Percentiles rank a stretch among this genome's conserved stretches.
These are phyloP conservation scores for Panagrolaimus sp. DNA, from an alignment of 1,140 invertebrate species.

Conservation along the genomic window DNA sequence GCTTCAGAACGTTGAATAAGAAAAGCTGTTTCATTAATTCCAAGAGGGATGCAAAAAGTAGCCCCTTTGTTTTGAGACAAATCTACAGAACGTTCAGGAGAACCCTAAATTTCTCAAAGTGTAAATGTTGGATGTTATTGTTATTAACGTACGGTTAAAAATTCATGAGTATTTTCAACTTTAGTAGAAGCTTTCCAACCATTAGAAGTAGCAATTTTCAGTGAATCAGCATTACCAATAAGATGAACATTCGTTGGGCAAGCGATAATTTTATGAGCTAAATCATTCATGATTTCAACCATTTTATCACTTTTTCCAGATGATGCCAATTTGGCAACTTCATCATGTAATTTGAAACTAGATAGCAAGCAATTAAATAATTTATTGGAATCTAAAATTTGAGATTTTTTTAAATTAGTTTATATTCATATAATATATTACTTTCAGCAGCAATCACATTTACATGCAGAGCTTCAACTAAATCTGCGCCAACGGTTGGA, in stretches of 20 bases:
- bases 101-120: too few species aligned
- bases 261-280: background rate
- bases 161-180: background rate
- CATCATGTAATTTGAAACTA: background rate
- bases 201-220: background rate
- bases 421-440: too few species aligned
- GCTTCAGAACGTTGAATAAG: slow-evolving; percentile 64
- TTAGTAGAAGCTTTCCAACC: background rate
- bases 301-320: background rate
- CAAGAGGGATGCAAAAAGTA: slow-evolving; percentile 51
- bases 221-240: background rate
- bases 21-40: slow-evolving; percentile 74
- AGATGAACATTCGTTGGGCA: background rate
- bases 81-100: background rate
- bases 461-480: background rate
- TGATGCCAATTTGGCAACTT: background rate
- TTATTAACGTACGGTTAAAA: background rate
- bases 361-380: background rate
- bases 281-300: background rate
- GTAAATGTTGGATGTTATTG: too few species aligned
- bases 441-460: background rate
- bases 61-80: background rate
- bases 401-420: too few species aligned
- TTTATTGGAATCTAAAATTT: background rate
- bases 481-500: background rate